Percentiles rank a stretch among this genome's conserved stretches.
These are phyloP conservation scores for Coenonympha glycerion DNA, from an alignment of 2,888 invertebrate species.

Conservation along the genomic window DNA sequence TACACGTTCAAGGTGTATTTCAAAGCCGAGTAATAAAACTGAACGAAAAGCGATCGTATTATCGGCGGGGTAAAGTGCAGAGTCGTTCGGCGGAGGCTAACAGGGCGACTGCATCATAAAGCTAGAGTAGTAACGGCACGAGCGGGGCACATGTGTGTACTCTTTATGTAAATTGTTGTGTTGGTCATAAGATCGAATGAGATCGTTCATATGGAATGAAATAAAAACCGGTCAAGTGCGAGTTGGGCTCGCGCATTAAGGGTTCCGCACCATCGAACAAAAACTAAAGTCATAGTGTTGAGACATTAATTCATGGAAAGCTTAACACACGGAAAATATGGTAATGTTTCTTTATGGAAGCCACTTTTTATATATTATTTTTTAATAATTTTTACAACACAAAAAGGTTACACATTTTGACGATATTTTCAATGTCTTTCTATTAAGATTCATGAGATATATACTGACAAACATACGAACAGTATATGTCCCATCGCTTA, in stretches of 20 bases:
- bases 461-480: too few species aligned
- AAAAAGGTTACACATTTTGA: too few species aligned
- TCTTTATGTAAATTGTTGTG: slow-evolving; percentile 23
- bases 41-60: slow-evolving; percentile 16
- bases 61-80: background rate
- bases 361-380: too few species aligned
- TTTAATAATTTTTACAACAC: too few species aligned
- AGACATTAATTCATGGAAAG: background rate
- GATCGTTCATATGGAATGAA: background rate
- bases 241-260: too few species aligned
- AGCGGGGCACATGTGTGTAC: slow-evolving; percentile 20
- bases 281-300: background rate
- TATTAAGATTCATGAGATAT: too few species aligned
- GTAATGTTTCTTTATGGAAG: too few species aligned
- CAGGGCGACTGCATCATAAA: slow-evolving; percentile 22
- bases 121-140: slow-evolving; percentile 17
- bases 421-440: too few species aligned
- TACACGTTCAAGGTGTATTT: slow-evolving; percentile 19
- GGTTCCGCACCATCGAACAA: too few species aligned
- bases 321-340: too few species aligned
- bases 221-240: background rate
- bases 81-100: slow-evolving; percentile 5
- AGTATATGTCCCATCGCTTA: too few species aligned
- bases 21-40: background rate
- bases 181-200: slow-evolving; percentile 20